Conservation (phyloP, 2,113 vertebrate species). For the Cryptomyrus ogoouensis region DNA sequence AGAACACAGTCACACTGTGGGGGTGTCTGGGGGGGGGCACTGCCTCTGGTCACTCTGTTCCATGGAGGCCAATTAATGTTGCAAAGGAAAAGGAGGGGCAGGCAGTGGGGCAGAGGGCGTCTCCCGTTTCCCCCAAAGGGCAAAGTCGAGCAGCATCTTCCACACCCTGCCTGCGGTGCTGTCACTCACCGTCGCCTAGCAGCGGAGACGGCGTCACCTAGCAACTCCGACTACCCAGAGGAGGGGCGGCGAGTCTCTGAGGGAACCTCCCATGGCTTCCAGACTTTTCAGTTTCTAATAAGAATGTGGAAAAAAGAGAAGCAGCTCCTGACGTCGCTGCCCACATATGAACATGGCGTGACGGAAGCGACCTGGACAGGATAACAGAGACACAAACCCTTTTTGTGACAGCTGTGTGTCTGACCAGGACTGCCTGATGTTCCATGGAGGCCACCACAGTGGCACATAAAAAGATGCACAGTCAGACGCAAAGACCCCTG, state of each 20-base stretch:
- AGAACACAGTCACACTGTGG: conserved; percentile 8
- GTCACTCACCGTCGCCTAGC: background rate
- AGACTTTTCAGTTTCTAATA: background rate
- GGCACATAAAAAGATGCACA: background rate
- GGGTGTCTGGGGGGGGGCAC: conserved; percentile 56
- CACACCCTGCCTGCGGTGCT: background rate
- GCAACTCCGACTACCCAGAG: background rate
- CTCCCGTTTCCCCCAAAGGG: background rate
- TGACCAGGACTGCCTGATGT: background rate
- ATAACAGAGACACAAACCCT: background rate
- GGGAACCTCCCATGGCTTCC: background rate
- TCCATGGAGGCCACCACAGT: background rate
- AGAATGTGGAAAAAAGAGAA: background rate
- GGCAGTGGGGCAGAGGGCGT: background rate
- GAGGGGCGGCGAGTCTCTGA: background rate
- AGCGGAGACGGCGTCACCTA: background rate
- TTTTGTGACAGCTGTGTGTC: background rate
- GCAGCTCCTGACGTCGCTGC: background rate
- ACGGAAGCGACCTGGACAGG: background rate
- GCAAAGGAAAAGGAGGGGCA: conserved; percentile 31
- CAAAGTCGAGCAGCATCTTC: background rate
- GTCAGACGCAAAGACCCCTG: background rate
- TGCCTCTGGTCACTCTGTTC: conserved; percentile 67
- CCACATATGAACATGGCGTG: background rate
- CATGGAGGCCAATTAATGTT: conserved; percentile 72